phyloP scores from a whole-genome alignment of 2,113 vertebrate species.

The Phalacrocorax carbo region DNA sequence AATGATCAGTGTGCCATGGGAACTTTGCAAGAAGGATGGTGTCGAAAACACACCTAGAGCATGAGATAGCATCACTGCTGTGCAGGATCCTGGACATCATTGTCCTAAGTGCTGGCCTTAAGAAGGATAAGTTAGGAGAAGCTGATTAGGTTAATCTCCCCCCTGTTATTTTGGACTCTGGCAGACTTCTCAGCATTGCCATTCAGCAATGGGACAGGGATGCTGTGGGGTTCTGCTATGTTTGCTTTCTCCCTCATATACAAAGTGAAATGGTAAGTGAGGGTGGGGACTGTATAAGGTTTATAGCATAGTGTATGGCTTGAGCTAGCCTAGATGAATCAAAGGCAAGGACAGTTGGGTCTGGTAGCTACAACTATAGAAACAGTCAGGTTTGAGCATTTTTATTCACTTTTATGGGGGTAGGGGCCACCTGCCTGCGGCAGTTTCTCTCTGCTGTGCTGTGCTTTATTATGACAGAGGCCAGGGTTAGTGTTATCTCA shows the following conservation, averaged over 20 bases:
- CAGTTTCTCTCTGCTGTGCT: background rate
- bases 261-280: background rate
- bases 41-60: background rate
- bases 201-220: background rate
- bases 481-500: slow-evolving; percentile 14
- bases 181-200: background rate
- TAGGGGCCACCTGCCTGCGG: background rate
- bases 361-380: background rate
- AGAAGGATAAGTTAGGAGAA: background rate
- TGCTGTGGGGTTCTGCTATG: background rate
- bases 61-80: background rate
- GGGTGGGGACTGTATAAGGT: background rate
- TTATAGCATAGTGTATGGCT: background rate
- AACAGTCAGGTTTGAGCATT: background rate
- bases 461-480: background rate
- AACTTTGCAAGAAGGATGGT: background rate
- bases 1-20: background rate
- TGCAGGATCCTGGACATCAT: background rate
- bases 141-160: background rate
- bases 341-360: background rate
- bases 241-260: background rate
- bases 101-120: background rate
- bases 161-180: background rate
- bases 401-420: background rate
- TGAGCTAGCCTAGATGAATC: background rate